Conservation (phyloP, 1,140 invertebrate genomes). For the Mycetomoellerius zeteki region DNA sequence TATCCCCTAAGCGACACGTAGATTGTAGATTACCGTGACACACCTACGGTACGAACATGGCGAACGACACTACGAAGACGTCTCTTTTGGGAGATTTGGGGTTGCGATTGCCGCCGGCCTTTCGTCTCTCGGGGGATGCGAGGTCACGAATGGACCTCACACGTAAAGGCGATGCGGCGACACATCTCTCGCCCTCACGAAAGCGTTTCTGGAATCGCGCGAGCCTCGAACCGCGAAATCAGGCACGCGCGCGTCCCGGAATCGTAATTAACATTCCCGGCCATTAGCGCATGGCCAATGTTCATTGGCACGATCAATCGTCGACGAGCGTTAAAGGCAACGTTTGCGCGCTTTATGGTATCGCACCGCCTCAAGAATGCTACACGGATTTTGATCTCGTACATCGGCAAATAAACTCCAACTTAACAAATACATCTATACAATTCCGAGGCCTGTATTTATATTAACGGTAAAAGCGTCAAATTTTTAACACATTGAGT, state of each 20-base stretch:
- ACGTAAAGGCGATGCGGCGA: constrained; percentile 36
- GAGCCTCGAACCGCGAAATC: constrained; percentile 60
- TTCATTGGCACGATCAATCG: constrained; percentile 60
- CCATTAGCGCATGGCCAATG: constrained; percentile 53
- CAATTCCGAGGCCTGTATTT: background rate
- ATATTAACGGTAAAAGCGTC: background rate
- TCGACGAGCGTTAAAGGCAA: constrained; percentile 48
- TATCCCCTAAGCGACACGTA: constrained; percentile 54
- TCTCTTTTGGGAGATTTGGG: constrained; percentile 56
- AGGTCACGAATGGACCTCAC: constrained; percentile 51
- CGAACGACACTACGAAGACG: constrained; percentile 60
- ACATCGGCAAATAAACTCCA: background rate
- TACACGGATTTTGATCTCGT: background rate
- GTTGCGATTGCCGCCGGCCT: constrained; percentile 48
- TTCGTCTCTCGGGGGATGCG: constrained; percentile 48
- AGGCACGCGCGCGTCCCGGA: constrained; percentile 46
- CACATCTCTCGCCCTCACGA: constrained; percentile 20
- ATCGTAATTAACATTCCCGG: constrained; percentile 71
- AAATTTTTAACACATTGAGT: background rate
- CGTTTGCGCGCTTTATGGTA: constrained; percentile 8
- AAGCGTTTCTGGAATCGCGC: constrained; percentile 43
- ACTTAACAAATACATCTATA: background rate
- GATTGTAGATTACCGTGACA: constrained; percentile 50
- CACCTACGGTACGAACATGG: constrained; percentile 36
- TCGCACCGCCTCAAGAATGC: constrained; percentile 9